Base-by-base conservation (phyloP, 2,888 invertebrate genomes). In the Lasiommata megera region DNA sequence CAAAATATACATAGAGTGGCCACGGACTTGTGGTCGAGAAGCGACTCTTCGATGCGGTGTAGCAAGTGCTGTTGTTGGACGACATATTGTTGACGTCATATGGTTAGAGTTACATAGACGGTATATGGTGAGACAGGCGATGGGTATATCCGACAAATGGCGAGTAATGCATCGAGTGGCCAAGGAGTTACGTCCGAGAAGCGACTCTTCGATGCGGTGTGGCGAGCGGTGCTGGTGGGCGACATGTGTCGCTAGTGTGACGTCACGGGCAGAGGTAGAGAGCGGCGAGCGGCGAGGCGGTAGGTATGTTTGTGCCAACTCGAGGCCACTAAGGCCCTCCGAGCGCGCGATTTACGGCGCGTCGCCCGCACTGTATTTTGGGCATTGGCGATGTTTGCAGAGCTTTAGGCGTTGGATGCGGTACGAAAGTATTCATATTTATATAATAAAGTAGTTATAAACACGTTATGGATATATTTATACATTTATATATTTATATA, bases 331-430 rank as follows among this genome's bases (percentile, higher is more conserved):
- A 84, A 85, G 85, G 81, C 82, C 82, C 81, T 78, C 80, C 88
- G 73, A 78, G 85, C 88, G 84, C 90, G 91, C 92, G 92, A 92
- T 88, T 92, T 92, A 92, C 92, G 92, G 87, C 92, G 84, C 91
- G 91, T 91, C 84, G 79, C 78, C 82, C 90, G 84, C 87, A 80
- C 88, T 82, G 86, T 87, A 88, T 89, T 89, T 88, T 81, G 89
- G 88, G 85, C 87, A 86, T 84, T 82, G 86, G 73, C 79, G 80
- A 80, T 80, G 74, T 63, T 58, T 61, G 12, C 28, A 67, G 76
- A 69, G 36, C 46, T 31, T 1, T 68, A 28, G 6, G 6, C 1
- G 2, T 5, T 68, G 73, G 84, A 87, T 79, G 69, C 54, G 87
- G 79, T 70, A 76, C 56, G 67, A 64, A 61, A 62, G 36, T 28